Base-by-base conservation (phyloP, 2,888 invertebrate species). In the Plebejus anna region DNA sequence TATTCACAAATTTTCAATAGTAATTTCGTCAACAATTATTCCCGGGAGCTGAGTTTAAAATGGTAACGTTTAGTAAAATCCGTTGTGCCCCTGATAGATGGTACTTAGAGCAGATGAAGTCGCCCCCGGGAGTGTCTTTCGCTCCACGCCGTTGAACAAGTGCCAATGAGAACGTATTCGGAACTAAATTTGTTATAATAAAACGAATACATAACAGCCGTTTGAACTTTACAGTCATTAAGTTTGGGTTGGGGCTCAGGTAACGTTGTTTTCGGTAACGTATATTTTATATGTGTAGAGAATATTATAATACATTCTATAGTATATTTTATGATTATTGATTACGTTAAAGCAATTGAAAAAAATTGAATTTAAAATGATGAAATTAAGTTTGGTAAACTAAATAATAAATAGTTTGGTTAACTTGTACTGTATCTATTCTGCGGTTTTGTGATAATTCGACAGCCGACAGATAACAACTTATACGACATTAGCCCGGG, bases 31-130 rank as follows among this genome's bases (percentile, higher is more conserved):
- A 85, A 84, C 83, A 83, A 80, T 83, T 79, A 83, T 82, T 88
- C 89, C 88, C 88, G 77, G 59, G 88, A 86, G 89, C 80, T 85
- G 84, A 86, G 87, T 88, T 87, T 82, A 86, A 88, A 87, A 84
- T 86, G 86, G 83, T 84, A 80, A 82, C 84, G 82, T 84, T 84
- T 83, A 83, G 86, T 86, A 87, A 89, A 89, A 89, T 87, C 87
- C 86, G 85, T 86, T 84, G 86, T 86, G 85, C 84, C 81, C 81
- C 81, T 89, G 91, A 92, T 90, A 90, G 89, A 92, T 91, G 89
- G 86, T 87, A 88, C 89, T 91, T 89, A 89, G 88, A 86, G 87
- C 87, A 89, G 89, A 90, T 89, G 86, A 85, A 91, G 91, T 90
- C 85, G 90, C 85, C 85, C 92, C 91, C 92, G 80, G 78, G 91